These are phyloP conservation scores for Hermaeophaga mercurialis DNA, from an alignment of 2,888 invertebrate genomes.

Conservation along the genomic window DNA sequence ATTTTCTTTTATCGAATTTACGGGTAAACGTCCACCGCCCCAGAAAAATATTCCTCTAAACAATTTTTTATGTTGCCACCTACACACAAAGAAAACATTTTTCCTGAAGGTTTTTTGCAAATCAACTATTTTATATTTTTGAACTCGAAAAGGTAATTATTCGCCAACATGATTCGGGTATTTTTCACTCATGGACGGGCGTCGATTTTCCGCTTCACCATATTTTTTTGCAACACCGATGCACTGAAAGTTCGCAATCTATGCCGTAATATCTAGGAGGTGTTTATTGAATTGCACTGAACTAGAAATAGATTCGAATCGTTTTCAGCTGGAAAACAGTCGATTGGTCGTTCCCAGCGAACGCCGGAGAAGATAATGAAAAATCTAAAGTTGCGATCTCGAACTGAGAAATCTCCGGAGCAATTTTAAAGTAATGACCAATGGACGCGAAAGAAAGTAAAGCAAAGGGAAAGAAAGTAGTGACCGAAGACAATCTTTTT, in stretches of 20 bases:
- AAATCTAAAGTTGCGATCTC: conserved; percentile 28
- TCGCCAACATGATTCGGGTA: too few relatives aligned
- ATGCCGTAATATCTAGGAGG: conserved; percentile 3
- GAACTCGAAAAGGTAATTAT: too few relatives aligned
- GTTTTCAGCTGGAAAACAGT: conserved; percentile 5
- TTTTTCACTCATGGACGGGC: too few relatives aligned
- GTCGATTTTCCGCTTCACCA: too few relatives aligned
- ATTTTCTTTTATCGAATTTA: conserved; percentile 27
- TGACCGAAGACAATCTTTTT: conserved; percentile 48
- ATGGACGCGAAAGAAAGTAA: conserved; percentile 28
- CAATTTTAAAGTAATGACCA: conserved; percentile 39
- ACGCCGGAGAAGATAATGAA: conserved; percentile 34
- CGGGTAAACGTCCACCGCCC: conserved; percentile 13
- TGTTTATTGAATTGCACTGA: conserved; percentile 19
- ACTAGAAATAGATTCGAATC: conserved; percentile 12
- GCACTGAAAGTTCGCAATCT: conserved; percentile 2
- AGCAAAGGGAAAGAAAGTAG: conserved; percentile 17
- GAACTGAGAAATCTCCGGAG: conserved; percentile 27
- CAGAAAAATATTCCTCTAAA: conserved; percentile 13
- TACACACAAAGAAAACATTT: too few relatives aligned
- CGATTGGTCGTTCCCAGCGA: conserved; percentile 21
- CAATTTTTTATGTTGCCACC: too few relatives aligned
- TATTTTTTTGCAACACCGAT: too few relatives aligned
- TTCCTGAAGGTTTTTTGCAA: too few relatives aligned
- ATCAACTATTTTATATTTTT: too few relatives aligned